Evolutionary conservation across 2,888 invertebrate species (phyloP), one percentile per base, ranked within the genome.

Genomic region (Sisyra nigra): DNA sequence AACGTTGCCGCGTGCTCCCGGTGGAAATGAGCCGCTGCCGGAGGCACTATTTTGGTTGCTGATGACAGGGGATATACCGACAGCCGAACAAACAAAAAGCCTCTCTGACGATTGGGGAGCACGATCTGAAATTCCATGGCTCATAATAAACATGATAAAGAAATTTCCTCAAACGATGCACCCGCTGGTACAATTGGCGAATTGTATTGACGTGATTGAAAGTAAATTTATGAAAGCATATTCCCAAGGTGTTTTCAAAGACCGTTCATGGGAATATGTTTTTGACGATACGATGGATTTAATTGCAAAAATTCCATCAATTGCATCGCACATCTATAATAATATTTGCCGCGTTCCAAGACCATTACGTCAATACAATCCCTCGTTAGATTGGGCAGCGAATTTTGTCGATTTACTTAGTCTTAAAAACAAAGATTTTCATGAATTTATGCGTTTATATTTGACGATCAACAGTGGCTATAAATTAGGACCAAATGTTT

Each of bases 21-120:
- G 37, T 19, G n/a, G 18, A 17, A 37, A 13, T 19, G 17, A 18
- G 19, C 37, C 37, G 11, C 3, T 19, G 11, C 18, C 11, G 7
- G 37, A 37, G n/a, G 37, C 18, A 3, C 37, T 18, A 18, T 37
- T 37, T 19, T 37, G 37, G 37, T 19, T 37, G 19, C 17, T 37
- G n/a, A 15, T 37, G 11, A 37, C 37, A 6, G 37, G 37, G 19
- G 19, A 9, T 18, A 37, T 37, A 19, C 37, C 37, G 18, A n/a
- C 37, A 37, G 2, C 11, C 1, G 37, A 37, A 2, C 11, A 37
- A 8, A 17, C 19, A 4, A 37, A 37, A 19, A 4, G 18, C n/a
- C 11, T 37, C 8, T 18, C 19, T 17, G 17, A 7, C 6, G 19
- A 37, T 19, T 37, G 19, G 37, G 37, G 19, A 11, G 17, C 7